Evolutionary conservation across 2,113 vertebrate genomes (phyloP), one percentile per base, ranked within the genome.

Genomic region (Probosciger aterrimus): DNA sequence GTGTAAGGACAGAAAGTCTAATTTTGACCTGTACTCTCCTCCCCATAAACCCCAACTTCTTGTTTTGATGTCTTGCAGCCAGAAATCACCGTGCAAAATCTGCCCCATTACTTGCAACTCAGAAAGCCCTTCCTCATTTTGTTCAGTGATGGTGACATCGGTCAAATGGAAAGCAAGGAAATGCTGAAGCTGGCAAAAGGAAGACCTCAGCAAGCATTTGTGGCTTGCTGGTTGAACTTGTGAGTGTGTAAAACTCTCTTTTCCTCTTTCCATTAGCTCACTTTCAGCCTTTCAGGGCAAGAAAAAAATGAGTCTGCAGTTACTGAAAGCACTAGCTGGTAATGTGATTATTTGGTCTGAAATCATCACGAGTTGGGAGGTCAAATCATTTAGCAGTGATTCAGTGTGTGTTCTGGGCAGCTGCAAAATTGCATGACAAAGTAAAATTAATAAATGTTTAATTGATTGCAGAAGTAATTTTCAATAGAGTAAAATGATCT

Each of bases 211-310:
- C 92, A 97, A 82, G 80, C 19, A 0, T 97, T 98, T 94, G 96
- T 98, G 83, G 93, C 98, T 80, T 99, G 99, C 97, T 99, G 99
- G 99, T 97, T 99, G 91, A 99, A 99, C 97, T 94, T 99, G 99
- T 99, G 94, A 91, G 98, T 97, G 75, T 78, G 33, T 37, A 19
- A 60, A 80, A 87, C 28, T 12, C 25, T 30, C 20, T 59, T n/a
- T 23, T 39, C 52, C 50, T n/a, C n/a, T 90, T 70, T 89, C 83
- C 7, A 0, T 82, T 71, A 39, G 47, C 73, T 83, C 4, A 0
- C 22, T 49, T 31, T 3, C 7, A 30, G 64, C 8, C 0, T 68
- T 59, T 71, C 67, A 50, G 55, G 7, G 57, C 18, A 70, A 27
- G 31, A 25, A 41, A 27, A 44, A 30, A 15, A 12, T 8, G 31